These are phyloP conservation scores for Yponomeuta cagnagella DNA, from an alignment of 2,888 invertebrate species.

Conservation along the genomic window DNA sequence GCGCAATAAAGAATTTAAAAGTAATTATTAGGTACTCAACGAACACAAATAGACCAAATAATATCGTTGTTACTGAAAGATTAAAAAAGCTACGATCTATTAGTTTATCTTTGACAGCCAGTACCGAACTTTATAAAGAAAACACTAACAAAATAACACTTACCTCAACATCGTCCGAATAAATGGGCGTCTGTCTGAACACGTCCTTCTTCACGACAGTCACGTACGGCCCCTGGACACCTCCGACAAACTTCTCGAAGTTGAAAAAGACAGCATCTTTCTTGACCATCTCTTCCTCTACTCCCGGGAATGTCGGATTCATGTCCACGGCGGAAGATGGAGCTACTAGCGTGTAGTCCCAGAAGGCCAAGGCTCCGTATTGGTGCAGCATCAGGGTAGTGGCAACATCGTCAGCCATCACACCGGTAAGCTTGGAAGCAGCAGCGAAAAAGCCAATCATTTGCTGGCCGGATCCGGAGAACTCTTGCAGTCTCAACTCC, in stretches of 20 bases:
- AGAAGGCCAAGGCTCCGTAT: constrained; percentile 88
- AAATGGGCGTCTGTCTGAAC: constrained; percentile 57
- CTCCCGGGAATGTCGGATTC: constrained; percentile 84
- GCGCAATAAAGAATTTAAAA: no score
- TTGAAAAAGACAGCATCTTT: constrained; percentile 94
- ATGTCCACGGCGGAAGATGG: constrained; percentile 88
- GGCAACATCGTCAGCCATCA: constrained; percentile 87
- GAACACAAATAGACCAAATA: no score
- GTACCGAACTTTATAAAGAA: no score
- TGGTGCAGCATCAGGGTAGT: constrained; percentile 87
- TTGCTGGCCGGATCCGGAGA: constrained; percentile 77
- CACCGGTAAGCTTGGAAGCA: constrained; percentile 92
- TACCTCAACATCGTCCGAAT: constrained; percentile 67
- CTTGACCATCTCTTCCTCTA: constrained; percentile 82
- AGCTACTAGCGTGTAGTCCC: constrained; percentile 92
- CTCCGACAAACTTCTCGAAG: constrained; percentile 93
- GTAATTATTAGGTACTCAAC: no score
- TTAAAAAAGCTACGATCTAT: no score
- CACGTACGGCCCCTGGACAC: constrained; percentile 88
- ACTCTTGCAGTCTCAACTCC: constrained; percentile 80
- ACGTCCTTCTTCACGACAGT: constrained; percentile 71
- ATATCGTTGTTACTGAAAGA: no score
- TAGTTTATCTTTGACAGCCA: no score
- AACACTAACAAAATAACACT: constrained; percentile 20
- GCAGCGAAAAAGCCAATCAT: constrained; percentile 91